Conservation (phyloP, 2,113 vertebrate species). For the Tragelaphus buxtoni region DNA sequence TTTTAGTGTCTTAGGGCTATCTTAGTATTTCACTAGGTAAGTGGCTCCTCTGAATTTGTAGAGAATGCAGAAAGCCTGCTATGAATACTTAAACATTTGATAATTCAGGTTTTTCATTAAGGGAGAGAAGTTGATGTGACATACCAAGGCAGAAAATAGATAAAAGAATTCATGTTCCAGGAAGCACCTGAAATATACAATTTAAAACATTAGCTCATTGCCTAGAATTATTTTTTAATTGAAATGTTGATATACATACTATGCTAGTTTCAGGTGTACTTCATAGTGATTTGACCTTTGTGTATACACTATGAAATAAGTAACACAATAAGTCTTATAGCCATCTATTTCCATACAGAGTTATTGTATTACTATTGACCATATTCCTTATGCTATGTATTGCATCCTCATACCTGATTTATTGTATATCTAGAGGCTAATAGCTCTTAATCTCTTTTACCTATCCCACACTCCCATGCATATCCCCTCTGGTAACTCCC, state of each 20-base stretch:
- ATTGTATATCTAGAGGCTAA: background rate
- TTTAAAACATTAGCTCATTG: background rate
- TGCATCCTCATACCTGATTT: background rate
- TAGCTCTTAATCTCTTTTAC: background rate
- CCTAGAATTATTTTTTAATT: background rate
- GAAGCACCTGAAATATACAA: background rate
- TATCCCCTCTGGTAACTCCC: background rate
- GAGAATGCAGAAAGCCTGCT: background rate
- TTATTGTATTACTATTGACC: background rate
- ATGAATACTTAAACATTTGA: background rate
- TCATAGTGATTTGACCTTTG: background rate
- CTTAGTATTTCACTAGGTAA: background rate
- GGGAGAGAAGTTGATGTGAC: background rate
- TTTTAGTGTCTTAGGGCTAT: background rate
- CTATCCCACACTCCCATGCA: background rate
- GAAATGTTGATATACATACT: background rate
- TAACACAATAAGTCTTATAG: background rate
- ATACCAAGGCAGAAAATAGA: background rate
- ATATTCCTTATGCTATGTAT: background rate
- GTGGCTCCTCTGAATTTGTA: background rate
- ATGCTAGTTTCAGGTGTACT: background rate
- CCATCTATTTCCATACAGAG: background rate
- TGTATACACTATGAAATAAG: background rate
- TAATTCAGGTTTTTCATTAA: background rate
- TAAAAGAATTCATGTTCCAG: background rate